A percentile compares a stretch with the other conserved stretches of the same genome.
phyloP scores from a whole-genome alignment of 2,888 invertebrate species.

The Ormyrus nitidulus region DNA sequence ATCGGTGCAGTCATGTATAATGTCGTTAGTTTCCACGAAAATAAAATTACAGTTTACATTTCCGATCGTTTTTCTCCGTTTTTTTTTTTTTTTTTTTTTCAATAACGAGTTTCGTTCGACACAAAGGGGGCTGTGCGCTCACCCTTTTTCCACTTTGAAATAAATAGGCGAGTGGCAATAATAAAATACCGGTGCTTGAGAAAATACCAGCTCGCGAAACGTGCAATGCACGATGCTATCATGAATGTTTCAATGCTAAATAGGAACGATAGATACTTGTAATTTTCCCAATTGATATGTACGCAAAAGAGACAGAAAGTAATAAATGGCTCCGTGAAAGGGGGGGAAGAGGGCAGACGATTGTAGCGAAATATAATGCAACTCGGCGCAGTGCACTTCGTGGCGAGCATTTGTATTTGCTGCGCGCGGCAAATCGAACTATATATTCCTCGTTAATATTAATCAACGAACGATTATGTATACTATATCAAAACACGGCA shows the following conservation, averaged over 20 bases:
- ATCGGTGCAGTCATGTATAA: not conserved
- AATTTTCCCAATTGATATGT: constrained; percentile 52
- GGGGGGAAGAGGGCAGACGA: constrained; percentile 28
- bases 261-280: constrained; percentile 53
- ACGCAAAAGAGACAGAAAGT: constrained; percentile 46
- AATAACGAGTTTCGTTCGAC: constrained; percentile 6
- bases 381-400: constrained; percentile 8
- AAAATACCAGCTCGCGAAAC: constrained; percentile 29
- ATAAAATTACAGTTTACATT: constrained; percentile 17
- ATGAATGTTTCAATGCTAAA: constrained; percentile 53
- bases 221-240: constrained; percentile 35
- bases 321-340: constrained; percentile 39
- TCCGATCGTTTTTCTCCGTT: not conserved
- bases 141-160: constrained; percentile 40
- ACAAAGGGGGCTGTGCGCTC: not conserved
- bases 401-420: constrained; percentile 32
- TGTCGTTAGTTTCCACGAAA: constrained; percentile 15
- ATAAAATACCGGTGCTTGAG: constrained; percentile 21
- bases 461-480: constrained; percentile 1
- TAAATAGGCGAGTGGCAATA: constrained; percentile 21
- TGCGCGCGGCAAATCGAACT: constrained; percentile 33
- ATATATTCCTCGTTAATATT: constrained; percentile 9
- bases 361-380: constrained; percentile 40
- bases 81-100: constrained; percentile 28
- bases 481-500: too few species aligned